These are phyloP conservation scores for Pentamera pediparva DNA, from an alignment of 53 echinoderm and acorn worm species.

Conservation along the genomic window DNA sequence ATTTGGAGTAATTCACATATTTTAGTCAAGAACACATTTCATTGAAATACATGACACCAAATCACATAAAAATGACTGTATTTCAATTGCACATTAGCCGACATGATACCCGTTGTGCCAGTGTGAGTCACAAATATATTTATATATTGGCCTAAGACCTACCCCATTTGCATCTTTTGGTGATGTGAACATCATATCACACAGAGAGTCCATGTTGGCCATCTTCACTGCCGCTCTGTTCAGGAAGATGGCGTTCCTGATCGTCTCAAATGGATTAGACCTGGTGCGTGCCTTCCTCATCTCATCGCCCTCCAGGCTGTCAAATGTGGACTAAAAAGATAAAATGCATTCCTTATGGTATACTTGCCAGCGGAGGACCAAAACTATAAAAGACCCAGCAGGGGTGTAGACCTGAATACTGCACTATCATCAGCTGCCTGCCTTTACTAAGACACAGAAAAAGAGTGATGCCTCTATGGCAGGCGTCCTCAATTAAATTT, in stretches of 20 bases:
- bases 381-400: too few species aligned
- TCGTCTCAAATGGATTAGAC: slow-evolving; percentile 91
- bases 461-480: too few species aligned
- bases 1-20: too few species aligned
- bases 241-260: slow-evolving; percentile 83
- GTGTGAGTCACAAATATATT: not conserved
- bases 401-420: too few species aligned
- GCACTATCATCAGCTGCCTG: too few species aligned
- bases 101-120: too few species aligned
- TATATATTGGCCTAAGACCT: not conserved
- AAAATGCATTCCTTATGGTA: not conserved
- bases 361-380: not conserved
- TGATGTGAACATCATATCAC: slow-evolving; percentile 80
- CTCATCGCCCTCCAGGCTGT: slow-evolving; percentile 89
- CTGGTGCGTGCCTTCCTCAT: slow-evolving; percentile 92
- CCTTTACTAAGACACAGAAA: too few species aligned
- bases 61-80: too few species aligned
- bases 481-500: too few species aligned
- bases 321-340: slow-evolving; percentile 66
- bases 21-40: too few species aligned
- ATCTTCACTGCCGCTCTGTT: slow-evolving; percentile 96
- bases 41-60: too few species aligned
- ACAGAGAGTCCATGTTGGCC: slow-evolving; percentile 94
- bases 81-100: too few species aligned
- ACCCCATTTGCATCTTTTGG: slow-evolving; percentile 79